phyloP scores from a whole-genome alignment of 2,113 vertebrate genomes.

The Ciconia stormi region DNA sequence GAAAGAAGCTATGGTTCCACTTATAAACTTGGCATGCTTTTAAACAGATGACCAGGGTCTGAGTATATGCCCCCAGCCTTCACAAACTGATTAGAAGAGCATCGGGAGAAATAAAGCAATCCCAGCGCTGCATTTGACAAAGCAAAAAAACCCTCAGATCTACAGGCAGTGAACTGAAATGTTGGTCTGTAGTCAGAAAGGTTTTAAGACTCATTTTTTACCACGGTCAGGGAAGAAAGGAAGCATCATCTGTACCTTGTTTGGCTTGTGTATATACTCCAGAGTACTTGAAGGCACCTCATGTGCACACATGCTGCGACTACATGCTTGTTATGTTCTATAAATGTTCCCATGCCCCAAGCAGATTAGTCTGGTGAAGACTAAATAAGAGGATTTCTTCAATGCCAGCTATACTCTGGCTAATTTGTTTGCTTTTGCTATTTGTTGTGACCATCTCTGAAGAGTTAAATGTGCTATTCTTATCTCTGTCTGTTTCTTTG shows the following conservation, averaged over 20 bases:
- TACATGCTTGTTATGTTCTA: neutral
- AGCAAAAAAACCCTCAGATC: neutral
- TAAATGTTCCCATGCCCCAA: neutral
- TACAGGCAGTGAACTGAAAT: neutral
- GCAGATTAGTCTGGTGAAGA: neutral
- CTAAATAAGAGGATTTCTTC: neutral
- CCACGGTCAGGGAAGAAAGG: neutral
- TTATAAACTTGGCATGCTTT: neutral
- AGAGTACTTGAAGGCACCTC: neutral
- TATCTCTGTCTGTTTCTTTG: neutral
- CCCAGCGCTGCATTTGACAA: neutral
- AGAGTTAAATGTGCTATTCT: constrained; percentile 11
- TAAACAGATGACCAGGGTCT: neutral
- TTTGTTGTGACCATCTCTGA: neutral
- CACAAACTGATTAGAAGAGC: neutral
- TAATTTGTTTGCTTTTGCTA: neutral
- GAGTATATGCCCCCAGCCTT: neutral
- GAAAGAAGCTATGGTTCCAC: neutral
- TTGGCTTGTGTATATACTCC: neutral
- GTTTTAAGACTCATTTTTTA: neutral
- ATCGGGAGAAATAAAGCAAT: neutral
- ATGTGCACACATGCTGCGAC: neutral
- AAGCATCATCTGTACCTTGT: neutral
- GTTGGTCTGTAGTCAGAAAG: neutral
- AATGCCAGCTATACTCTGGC: neutral